Evolutionary conservation across 1,140 invertebrate species (phyloP), one percentile per base, ranked within the genome.

Genomic region (Eufriesea mexicana): DNA sequence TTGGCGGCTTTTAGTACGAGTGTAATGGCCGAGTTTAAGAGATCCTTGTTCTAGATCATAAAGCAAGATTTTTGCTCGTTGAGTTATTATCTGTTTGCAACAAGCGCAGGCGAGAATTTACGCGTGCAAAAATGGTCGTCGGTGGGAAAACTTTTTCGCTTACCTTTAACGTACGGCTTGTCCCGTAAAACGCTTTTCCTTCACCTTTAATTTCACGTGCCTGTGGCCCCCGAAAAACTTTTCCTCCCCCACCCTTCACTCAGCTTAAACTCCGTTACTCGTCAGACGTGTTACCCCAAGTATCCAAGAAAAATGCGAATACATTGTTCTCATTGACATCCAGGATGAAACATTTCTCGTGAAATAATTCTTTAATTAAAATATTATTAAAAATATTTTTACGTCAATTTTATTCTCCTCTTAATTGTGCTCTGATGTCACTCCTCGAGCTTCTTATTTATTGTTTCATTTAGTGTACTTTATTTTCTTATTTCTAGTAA

Each of bases 131-230:
- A 54, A 25, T 28, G 73, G 45, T 42, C 80, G 61, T 18, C 61
- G 35, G 8, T 28, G 35, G 28, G 49, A 51, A 77, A 83, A 83
- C 61, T 77, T 68, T 76, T 61, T 55, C 62, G 49, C 54, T 49
- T 51, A 77, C 67, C 51, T 72, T 74, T 79, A 61, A 85, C 67
- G 64, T 77, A 72, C 66, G 71, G 59, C 45, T 76, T 54, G 28
- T 20, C 49, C 67, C 25, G 42, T 64, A 59, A 79, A 87, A 86
- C 42, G 12, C 25, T 57, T 62, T 51, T 54, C n/a, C 70, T 74
- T 70, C 45, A 54, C 71, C 55, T 55, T 66, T 79, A 66, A 77
- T 79, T 84, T 73, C 76, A 54, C 80, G 59, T 62, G 68, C 7
- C 57, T 67, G 7, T 47, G 78, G 62, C 16, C 47, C 35, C 16